phyloP scores from a whole-genome alignment of 1,140 invertebrate genomes.

The Bombus superbus region DNA sequence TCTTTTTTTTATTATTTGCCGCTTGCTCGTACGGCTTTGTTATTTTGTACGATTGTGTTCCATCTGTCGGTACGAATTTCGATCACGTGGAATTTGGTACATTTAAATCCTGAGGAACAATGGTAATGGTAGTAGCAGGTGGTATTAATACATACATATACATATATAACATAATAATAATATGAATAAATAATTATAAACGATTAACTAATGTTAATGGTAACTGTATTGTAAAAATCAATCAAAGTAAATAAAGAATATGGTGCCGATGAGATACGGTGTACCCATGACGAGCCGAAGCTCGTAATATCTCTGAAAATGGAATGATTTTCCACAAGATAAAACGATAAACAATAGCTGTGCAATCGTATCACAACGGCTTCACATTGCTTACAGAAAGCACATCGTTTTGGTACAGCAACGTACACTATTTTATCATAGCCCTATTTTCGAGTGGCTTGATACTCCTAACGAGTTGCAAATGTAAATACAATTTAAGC shows the following conservation, averaged over 20 bases:
- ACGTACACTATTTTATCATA: not conserved
- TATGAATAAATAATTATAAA: no score
- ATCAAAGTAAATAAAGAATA: not conserved
- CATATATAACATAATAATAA: no score
- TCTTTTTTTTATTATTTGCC: not conserved
- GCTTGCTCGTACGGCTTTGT: not conserved
- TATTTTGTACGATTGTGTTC: not conserved
- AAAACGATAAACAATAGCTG: conserved; percentile 16
- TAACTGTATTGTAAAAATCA: no score
- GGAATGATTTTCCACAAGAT: conserved; percentile 14
- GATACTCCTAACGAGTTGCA: not conserved
- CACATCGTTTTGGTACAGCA: not conserved
- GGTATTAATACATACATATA: not conserved
- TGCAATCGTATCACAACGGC: conserved; percentile 30
- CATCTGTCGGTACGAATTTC: conserved; percentile 1
- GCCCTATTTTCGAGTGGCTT: not conserved
- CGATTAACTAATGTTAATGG: no score
- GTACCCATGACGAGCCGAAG: not conserved
- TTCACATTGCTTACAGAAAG: not conserved
- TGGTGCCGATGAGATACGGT: not conserved
- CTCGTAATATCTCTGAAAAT: not conserved
- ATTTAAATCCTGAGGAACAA: not conserved
- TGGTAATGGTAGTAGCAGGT: not conserved
- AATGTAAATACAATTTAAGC: conserved; percentile 36
- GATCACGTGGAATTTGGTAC: not conserved